Base-by-base conservation (phyloP, 2,797 vertebrate genomes). In the Hylomyscus alleni region DNA sequence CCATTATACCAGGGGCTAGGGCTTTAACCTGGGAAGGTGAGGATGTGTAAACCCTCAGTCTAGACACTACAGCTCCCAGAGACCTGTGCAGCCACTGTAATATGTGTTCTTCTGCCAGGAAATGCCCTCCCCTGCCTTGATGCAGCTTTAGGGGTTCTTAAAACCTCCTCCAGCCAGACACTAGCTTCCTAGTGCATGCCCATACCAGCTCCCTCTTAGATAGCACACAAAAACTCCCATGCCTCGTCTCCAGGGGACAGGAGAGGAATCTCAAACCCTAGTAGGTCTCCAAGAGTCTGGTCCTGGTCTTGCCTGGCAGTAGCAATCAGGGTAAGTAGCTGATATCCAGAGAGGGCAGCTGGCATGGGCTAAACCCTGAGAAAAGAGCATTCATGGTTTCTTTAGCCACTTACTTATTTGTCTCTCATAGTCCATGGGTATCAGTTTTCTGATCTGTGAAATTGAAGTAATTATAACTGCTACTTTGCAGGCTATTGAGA, bases 371-470 rank as follows among this genome's bases (percentile, higher is more conserved):
- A 6, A 69, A 52, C 31, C 44, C 19, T 13, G 24, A 78, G 17
- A 80, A 85, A 34, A 73, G 76, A 67, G 40, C 29, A 60, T 83
- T 72, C 72, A 31, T 1, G 2, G 37, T 69, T 58, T 80, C 40
- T 78, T 90, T 81, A 67, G 29, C 47, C 80, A 34, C 52, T 96
- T 83, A 72, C 37, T 22, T 93, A 47, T 50, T 84, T 93, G 54
- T 60, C 29, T 44, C 83, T 89, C 29, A 8, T n/a, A 67, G 17
- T 73, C 54, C 83, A 52, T 82, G 60, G 58, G 50, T 65, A 67
- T 85, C 81, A 54, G 40, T 96, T 88, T 96, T 89, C 77, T 94
- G 58, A 83, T 95, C 80, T 95, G 90, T 95, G 91, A 81, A 90
- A 83, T n/a, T 90, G 73, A 92, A 47, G 22, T 94, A 77, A 96